These are phyloP conservation scores for Amphiduros pacificus DNA, from an alignment of 2,888 invertebrate genomes.

Conservation along the genomic window DNA sequence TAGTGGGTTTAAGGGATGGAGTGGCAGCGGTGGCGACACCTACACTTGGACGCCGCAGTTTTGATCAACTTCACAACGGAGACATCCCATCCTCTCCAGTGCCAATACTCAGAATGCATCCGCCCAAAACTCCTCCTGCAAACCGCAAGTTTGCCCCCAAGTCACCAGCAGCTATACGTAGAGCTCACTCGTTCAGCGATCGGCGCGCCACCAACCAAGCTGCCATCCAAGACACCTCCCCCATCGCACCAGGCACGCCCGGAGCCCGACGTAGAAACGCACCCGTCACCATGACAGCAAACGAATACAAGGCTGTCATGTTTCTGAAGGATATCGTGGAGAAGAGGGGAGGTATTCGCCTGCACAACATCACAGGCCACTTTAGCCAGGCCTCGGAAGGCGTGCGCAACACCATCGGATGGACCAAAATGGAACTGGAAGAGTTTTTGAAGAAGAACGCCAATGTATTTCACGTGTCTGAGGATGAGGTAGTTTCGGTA, in stretches of 20 bases:
- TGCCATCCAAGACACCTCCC: background rate
- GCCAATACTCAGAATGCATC: background rate
- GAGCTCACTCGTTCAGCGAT: conserved; percentile 29
- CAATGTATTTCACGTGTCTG: conserved; percentile 52
- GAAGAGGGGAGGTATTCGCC: conserved; percentile 51
- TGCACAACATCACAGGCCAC: conserved; percentile 49
- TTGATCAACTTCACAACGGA: conserved; percentile 12
- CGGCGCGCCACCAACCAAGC: conserved; percentile 12
- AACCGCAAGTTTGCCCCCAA: conserved; percentile 22
- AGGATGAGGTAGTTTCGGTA: conserved; percentile 52
- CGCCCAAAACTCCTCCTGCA: conserved; percentile 31
- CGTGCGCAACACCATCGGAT: conserved; percentile 55
- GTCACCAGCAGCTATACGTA: conserved; percentile 19
- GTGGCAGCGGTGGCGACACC: conserved; percentile 28
- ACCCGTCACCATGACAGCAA: conserved; percentile 59
- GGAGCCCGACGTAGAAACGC: conserved; percentile 19
- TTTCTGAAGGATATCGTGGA: conserved; percentile 58
- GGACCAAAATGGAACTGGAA: conserved; percentile 55
- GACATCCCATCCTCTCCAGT: background rate
- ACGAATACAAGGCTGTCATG: conserved; percentile 60
- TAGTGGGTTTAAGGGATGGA: conserved; percentile 50
- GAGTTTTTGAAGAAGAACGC: conserved; percentile 53
- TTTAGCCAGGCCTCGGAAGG: conserved; percentile 55
- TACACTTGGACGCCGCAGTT: conserved; percentile 5
- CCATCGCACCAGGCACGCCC: conserved; percentile 12